Percentiles rank a stretch among this genome's conserved stretches.
Evolutionary conservation across 2,797 vertebrate species (phyloP).

Genomic region (Hybognathus amarus): DNA sequence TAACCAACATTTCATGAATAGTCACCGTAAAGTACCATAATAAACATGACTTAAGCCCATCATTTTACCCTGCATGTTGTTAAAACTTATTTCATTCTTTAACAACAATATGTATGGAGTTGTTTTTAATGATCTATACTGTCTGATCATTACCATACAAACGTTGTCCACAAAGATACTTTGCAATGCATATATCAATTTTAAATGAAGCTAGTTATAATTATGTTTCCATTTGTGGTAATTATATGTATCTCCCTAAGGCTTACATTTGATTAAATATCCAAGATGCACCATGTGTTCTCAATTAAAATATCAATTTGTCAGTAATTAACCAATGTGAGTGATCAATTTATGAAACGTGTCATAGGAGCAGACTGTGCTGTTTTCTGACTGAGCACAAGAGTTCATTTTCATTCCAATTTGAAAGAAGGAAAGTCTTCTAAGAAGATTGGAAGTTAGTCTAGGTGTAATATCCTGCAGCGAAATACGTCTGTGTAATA

Average conservation of each 20-base stretch:
- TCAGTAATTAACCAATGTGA: constrained; percentile 9
- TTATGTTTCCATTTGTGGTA: constrained; percentile 33
- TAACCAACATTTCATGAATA: background rate
- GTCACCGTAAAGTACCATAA: background rate
- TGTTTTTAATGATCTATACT: background rate
- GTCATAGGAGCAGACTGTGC: constrained; percentile 1
- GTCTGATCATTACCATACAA: background rate
- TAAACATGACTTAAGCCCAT: background rate
- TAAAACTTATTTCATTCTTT: background rate
- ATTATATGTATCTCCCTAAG: constrained; percentile 31
- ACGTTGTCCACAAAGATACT: background rate
- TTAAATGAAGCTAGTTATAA: constrained; percentile 31
- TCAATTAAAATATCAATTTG: constrained; percentile 16
- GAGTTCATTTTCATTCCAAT: background rate
- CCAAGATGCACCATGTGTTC: background rate
- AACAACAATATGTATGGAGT: background rate
- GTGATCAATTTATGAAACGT: background rate
- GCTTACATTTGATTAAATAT: constrained; percentile 33
- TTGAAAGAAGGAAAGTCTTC: background rate
- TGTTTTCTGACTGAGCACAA: background rate
- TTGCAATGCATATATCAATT: constrained; percentile 1
- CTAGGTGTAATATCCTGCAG: background rate
- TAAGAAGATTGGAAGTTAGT: background rate
- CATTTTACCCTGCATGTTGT: background rate
- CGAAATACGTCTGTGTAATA: background rate